Percentiles rank a stretch among this genome's conserved stretches.
Evolutionary conservation across 1,140 invertebrate genomes (phyloP).

Genomic region (Pseudachorutes palmiensis): DNA sequence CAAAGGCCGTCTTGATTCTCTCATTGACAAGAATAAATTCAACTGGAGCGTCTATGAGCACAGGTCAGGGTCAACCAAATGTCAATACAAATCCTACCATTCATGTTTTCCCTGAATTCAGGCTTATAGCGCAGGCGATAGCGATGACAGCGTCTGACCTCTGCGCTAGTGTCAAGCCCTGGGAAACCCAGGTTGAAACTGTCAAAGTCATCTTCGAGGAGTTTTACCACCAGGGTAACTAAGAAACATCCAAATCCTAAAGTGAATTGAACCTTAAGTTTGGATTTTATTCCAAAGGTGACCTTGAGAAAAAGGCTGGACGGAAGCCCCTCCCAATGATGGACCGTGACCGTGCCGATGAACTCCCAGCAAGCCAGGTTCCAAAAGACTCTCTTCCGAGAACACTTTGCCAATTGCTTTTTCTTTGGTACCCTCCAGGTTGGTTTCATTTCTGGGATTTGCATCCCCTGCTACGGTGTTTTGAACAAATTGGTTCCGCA

Average conservation of each 20-base stretch:
- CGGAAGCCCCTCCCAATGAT: conserved; percentile 69
- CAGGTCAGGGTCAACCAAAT: no score
- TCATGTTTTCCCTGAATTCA: neutral
- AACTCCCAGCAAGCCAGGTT: conserved; percentile 66
- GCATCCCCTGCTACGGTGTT: conserved; percentile 67
- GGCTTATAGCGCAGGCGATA: conserved; percentile 56
- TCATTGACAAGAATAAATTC: conserved; percentile 52
- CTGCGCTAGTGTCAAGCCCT: conserved; percentile 69
- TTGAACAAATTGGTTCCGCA: conserved; percentile 60
- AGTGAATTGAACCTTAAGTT: neutral
- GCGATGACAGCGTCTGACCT: conserved; percentile 73
- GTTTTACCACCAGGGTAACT: conserved; percentile 68
- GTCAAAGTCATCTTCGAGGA: conserved; percentile 75
- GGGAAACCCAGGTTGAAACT: conserved; percentile 67
- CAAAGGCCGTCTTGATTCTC: conserved; percentile 53
- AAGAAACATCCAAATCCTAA: no score
- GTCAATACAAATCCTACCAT: no score
- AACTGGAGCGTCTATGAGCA: conserved; percentile 56
- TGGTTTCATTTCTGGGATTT: conserved; percentile 67
- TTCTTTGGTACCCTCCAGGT: conserved; percentile 47
- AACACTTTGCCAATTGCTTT: neutral
- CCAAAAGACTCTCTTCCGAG: conserved; percentile 10
- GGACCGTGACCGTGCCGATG: conserved; percentile 62
- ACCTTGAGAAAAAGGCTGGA: conserved; percentile 61
- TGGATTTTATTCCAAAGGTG: conserved; percentile 38